These are phyloP conservation scores for Spinus pinus DNA, from an alignment of 2,797 vertebrate species.

Conservation along the genomic window DNA sequence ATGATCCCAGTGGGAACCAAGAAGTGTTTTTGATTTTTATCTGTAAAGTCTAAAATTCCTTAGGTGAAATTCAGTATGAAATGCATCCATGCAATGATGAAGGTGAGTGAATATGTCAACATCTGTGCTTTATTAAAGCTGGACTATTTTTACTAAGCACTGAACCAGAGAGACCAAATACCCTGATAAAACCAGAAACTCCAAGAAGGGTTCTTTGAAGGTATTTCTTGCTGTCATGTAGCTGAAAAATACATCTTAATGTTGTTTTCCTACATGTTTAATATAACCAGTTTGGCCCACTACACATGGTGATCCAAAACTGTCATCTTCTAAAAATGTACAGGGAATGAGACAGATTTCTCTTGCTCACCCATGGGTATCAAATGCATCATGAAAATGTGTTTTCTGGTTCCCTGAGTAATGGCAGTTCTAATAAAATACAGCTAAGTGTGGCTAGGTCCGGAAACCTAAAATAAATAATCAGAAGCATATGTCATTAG, in stretches of 20 bases:
- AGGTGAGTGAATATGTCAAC: slow-evolving; percentile 77
- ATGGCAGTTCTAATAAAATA: not conserved
- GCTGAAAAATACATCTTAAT: slow-evolving; percentile 60
- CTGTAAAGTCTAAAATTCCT: slow-evolving; percentile 82
- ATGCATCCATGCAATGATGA: slow-evolving; percentile 75
- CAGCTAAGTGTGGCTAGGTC: not conserved
- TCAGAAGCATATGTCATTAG: not conserved
- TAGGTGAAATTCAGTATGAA: slow-evolving; percentile 83
- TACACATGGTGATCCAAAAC: slow-evolving; percentile 3
- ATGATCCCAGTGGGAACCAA: slow-evolving; percentile 77
- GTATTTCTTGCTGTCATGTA: slow-evolving; percentile 73
- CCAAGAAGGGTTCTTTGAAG: slow-evolving; percentile 76
- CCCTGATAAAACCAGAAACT: slow-evolving; percentile 78
- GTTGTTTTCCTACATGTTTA: slow-evolving; percentile 57
- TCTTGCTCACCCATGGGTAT: not conserved
- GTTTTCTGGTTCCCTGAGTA: not conserved
- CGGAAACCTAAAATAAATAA: not conserved
- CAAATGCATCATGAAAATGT: not conserved
- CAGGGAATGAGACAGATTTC: not conserved
- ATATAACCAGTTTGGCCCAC: slow-evolving; percentile 53
- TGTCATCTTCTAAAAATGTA: not conserved
- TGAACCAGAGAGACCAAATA: slow-evolving; percentile 80
- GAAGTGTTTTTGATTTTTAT: slow-evolving; percentile 81
- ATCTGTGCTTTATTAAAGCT: slow-evolving; percentile 80
- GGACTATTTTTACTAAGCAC: slow-evolving; percentile 77